phyloP scores from a whole-genome alignment of 2,797 vertebrate genomes.

The Platalea minor region DNA sequence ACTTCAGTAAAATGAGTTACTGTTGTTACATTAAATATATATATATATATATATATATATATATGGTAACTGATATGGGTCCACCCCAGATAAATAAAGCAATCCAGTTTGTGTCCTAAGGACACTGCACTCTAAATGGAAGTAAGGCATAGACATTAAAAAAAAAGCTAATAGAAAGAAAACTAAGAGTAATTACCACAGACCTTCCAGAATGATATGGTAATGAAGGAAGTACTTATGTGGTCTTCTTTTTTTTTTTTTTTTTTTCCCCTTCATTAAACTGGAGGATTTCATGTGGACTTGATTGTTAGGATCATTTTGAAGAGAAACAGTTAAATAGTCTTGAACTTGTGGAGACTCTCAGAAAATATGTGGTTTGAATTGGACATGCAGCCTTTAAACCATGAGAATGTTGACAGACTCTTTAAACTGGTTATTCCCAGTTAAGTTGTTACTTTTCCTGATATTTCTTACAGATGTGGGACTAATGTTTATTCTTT shows the following conservation, averaged over 20 bases:
- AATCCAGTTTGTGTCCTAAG: background rate
- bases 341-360: background rate
- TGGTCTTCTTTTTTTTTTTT: background rate
- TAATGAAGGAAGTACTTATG: background rate
- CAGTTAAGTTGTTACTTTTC: background rate
- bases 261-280: background rate
- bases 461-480: background rate
- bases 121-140: background rate
- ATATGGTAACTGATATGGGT: background rate
- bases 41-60: no score
- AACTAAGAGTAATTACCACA: background rate
- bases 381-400: background rate
- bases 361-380: background rate
- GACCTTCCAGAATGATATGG: background rate
- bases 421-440: background rate
- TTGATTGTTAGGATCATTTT: background rate
- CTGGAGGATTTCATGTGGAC: background rate
- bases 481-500: background rate
- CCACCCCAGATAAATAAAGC: background rate
- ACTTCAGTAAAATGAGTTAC: background rate
- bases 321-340: background rate
- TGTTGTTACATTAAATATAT: background rate
- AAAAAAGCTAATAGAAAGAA: background rate
- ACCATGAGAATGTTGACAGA: background rate
- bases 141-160: background rate